Base-by-base conservation (phyloP, 1,140 invertebrate genomes). In the Drosophila bipectinata region DNA sequence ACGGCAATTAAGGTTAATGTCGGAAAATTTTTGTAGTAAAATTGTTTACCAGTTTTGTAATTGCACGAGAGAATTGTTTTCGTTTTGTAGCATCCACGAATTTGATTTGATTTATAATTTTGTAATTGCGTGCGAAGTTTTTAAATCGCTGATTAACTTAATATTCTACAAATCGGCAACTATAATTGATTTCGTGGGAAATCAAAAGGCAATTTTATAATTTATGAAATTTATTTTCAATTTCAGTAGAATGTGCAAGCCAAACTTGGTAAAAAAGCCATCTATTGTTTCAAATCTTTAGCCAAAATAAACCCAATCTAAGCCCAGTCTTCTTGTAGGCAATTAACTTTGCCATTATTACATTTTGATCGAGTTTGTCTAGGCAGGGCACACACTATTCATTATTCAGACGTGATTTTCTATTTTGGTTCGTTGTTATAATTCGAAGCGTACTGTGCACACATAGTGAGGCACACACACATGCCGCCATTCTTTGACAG, bases 371-470 rank as follows among this genome's bases (percentile, higher is more conserved):
- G 26, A 48, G 61, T 68, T 69, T 56, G 51, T 49, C 41, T 69
- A 67, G 49, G 51, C 62, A 24, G 41, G 10, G 18, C 28, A 39
- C 67, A 48, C 67, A 48, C 44, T 47, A 56, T 69, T 6, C 14
- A 68, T 69, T 69, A 69, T 69, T 69, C 41, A 69, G 14, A 28
- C 66, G 68, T 32, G 32, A 68, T 68, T 56, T 56, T 56, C 62
- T 69, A 68, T 47, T 68, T 67, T 56, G 28, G 15, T 53, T 41
- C 37, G 49, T 34, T 44, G 34, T 61, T 61, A 53, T 61, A 61
- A 61, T 61, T 53, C 55, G 44, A 69, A 44, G 62, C 18, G 24
- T 52, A 24, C 53, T 21, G 15, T 12, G 26, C 26, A 28, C 26
- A 9, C 21, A 15, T 15, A 49, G 39, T n/a, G 12, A 0, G 26